Percentiles rank a stretch among this genome's conserved stretches.
These are phyloP conservation scores for Bursaphelenchus okinawaensis DNA, from an alignment of 2,888 invertebrate species.

Conservation along the genomic window DNA sequence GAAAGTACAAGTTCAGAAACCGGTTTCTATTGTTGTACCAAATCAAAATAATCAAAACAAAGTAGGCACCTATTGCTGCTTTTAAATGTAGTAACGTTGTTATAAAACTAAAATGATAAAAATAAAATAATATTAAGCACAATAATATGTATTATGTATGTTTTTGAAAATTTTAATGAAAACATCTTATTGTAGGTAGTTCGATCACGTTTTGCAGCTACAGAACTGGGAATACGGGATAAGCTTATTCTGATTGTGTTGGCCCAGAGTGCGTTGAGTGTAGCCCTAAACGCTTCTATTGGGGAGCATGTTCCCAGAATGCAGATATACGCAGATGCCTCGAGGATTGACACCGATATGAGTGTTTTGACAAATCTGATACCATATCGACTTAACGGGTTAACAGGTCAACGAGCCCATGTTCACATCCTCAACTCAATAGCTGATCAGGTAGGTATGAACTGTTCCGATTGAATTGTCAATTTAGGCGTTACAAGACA, in stretches of 20 bases:
- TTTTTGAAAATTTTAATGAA: no score
- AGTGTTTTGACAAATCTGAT: constrained; percentile 38
- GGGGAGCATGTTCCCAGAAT: constrained; percentile 73
- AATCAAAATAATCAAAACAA: neutral
- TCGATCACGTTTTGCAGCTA: constrained; percentile 85
- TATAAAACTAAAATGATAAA: no score
- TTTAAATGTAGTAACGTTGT: no score
- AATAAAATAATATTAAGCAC: no score
- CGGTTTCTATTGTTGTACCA: neutral
- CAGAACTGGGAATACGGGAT: constrained; percentile 85
- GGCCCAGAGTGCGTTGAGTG: constrained; percentile 69
- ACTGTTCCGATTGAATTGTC: neutral
- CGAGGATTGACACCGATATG: constrained; percentile 42
- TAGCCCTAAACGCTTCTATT: constrained; percentile 82
- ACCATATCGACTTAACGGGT: constrained; percentile 37
- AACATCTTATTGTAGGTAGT: constrained; percentile 31
- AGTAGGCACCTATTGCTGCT: neutral
- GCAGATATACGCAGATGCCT: constrained; percentile 44
- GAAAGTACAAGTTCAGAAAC: constrained; percentile 5
- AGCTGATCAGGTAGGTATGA: constrained; percentile 26
- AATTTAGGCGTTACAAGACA: constrained; percentile 62
- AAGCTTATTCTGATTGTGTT: constrained; percentile 81
- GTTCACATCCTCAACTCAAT: constrained; percentile 34
- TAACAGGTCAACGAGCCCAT: constrained; percentile 33
- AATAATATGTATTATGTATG: no score